Conservation (phyloP, 2,113 vertebrate species). For the Perognathus longimembris region DNA sequence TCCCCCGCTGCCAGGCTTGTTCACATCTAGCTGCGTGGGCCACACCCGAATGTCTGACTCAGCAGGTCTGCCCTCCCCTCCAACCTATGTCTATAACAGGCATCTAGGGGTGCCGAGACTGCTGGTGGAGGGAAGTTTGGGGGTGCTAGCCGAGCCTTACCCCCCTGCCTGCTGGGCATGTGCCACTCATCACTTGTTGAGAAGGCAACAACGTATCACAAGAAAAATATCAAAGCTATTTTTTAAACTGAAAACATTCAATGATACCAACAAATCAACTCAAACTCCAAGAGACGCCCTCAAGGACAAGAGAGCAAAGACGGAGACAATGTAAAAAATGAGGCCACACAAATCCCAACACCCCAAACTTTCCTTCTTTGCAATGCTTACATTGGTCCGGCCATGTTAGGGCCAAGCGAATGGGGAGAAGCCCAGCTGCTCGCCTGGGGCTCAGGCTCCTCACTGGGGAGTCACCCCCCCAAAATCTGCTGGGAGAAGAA, state of each 20-base stretch:
- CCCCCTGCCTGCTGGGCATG: too few species aligned
- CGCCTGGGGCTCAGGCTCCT: neutral
- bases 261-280: neutral
- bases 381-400: neutral
- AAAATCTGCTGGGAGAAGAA: neutral
- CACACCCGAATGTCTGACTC: neutral
- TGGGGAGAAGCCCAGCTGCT: too few species aligned
- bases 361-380: neutral
- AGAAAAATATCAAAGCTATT: neutral
- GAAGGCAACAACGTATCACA: neutral
- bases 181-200: neutral
- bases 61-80: too few species aligned
- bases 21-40: neutral
- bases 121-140: neutral
- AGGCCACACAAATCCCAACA: neutral
- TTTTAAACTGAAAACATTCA: neutral
- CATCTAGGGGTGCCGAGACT: neutral
- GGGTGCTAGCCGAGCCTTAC: too few species aligned
- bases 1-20: neutral
- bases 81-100: too few species aligned
- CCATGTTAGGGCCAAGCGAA: neutral
- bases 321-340: neutral
- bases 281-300: neutral
- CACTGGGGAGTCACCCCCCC: neutral
- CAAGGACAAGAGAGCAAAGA: neutral